phyloP scores from a whole-genome alignment of 2,888 invertebrate species.

The Ormyrus thymus region DNA sequence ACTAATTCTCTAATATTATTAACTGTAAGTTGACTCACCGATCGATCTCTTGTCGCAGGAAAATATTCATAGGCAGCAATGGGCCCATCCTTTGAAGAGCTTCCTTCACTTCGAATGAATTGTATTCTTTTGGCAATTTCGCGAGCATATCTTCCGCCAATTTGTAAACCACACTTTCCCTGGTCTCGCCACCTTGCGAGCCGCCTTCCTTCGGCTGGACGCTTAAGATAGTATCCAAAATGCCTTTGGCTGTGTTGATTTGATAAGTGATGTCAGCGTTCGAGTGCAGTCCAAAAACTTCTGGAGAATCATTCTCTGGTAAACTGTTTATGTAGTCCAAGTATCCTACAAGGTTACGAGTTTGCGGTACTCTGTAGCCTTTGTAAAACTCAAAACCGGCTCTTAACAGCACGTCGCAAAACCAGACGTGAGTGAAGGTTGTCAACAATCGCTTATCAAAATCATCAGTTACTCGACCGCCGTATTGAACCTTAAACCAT shows the following conservation, averaged over 20 bases:
- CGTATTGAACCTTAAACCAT: constrained; percentile 78
- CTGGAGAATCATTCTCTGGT: constrained; percentile 91
- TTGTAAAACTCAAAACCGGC: constrained; percentile 95
- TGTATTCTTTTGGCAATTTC: constrained; percentile 90
- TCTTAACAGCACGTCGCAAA: constrained; percentile 90
- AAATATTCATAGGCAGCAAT: constrained; percentile 96
- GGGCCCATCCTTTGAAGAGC: constrained; percentile 93
- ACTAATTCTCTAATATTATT: neutral
- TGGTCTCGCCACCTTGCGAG: constrained; percentile 91
- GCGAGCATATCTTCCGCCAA: constrained; percentile 94
- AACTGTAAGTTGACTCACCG: constrained; percentile 60
- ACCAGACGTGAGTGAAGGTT: constrained; percentile 97
- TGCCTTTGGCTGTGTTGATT: constrained; percentile 95
- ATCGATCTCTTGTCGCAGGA: constrained; percentile 84
- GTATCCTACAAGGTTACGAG: constrained; percentile 86
- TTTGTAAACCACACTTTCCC: constrained; percentile 93
- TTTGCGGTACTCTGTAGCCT: constrained; percentile 93
- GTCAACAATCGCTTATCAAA: constrained; percentile 95
- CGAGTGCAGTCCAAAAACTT: constrained; percentile 96
- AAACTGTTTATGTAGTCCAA: constrained; percentile 91
- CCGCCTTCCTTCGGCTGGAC: constrained; percentile 99
- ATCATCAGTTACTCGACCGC: constrained; percentile 96
- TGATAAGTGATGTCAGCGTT: constrained; percentile 99
- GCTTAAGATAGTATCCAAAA: constrained; percentile 94
- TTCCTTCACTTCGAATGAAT: constrained; percentile 92